Evolutionary conservation across 2,113 vertebrate species (phyloP), one percentile per base, ranked within the genome.

Genomic region (Prionailurus viverrinus): DNA sequence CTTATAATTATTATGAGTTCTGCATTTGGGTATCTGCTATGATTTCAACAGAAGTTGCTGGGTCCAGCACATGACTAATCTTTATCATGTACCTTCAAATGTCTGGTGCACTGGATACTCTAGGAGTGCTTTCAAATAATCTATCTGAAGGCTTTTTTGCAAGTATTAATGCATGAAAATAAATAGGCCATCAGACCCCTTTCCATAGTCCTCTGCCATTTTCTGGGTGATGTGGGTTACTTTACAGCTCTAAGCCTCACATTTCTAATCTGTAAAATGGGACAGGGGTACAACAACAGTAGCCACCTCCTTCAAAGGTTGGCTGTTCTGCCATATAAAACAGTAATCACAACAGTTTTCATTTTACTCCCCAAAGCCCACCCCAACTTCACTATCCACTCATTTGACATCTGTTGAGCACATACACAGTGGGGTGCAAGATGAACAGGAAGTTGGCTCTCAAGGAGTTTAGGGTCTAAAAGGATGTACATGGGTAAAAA

Each of bases 61-160:
- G 25, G n/a, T 10, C 36, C 45, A 58, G 7, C 5, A 74, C 39
- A 31, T 19, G 45, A 33, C 8, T 23, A 7, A 4, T 36, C n/a
- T 76, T 68, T 31, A 29, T 13, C 1, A 0, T 1, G 19, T 7
- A 16, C 58, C 19, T 45, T 27, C 12, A 13, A 48, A 23, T 18
- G 33, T 51, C 55, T 12, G 8, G 14, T 68, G 45, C 66, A 68
- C 58, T 15, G 13, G 0, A 0, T 25, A 21, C 36, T 25, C 82
- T 39, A 3, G 1, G 7, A 41, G n/a, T 48, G 31, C 76, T 88
- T 12, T 74, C 23, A 53, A 61, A 79, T 33, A 41, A 79, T 12
- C 19, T 25, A 36, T 7, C 33, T 33, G 29, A 36, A 45, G 11
- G 66, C 36, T 48, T 63, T 69, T 36, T 48, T 21, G 39, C 58